Evolutionary conservation across 2,888 invertebrate genomes (phyloP), one percentile per base, ranked within the genome.

Genomic region (Timema podura): DNA sequence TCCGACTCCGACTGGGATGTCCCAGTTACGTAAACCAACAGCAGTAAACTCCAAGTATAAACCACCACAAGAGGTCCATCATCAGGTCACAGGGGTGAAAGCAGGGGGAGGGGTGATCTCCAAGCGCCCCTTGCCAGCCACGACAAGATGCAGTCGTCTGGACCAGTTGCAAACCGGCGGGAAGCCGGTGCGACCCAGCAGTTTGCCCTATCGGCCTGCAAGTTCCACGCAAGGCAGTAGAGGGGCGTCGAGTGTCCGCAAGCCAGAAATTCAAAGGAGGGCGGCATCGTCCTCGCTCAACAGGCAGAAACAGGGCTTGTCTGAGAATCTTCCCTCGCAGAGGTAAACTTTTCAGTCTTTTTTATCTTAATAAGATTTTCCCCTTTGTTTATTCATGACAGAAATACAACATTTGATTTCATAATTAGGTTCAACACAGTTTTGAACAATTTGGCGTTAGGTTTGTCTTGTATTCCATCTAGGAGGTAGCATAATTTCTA

Each of bases 241-340:
- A 74, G 67, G 76, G 76, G 44, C 80, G 80, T 11, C 75, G 76
- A 76, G 65, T 75, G 78, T 10, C 81, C 61, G 61, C 44, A 82
- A 75, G 73, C 78, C 16, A 78, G 71, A 78, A 44, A 71, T 76
- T n/a, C 85, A 84, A 44, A 84, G 90, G 74, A 83, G 90, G 73
- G 90, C 90, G 13, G 89, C 87, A 6, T 90, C 90, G 13, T 89
- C 89, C 45, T 90, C 90, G 0, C 79, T 86, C 68, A 85, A 86
- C 79, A 76, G 87, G 81, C 80, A 85, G 75, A 65, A 64, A 30
- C 46, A 44, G 7, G 49, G 16, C 8, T 64, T 15, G 49, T 48
- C 13, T 45, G 16, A 10, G 16, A 44, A 16, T 13, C 61, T 8
- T 10, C 61, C 61, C 5, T n/a, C 45, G 61, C 61, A 61, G 61